Conservation (phyloP, 2,797 vertebrate species). For the Galagoides demidoff region DNA sequence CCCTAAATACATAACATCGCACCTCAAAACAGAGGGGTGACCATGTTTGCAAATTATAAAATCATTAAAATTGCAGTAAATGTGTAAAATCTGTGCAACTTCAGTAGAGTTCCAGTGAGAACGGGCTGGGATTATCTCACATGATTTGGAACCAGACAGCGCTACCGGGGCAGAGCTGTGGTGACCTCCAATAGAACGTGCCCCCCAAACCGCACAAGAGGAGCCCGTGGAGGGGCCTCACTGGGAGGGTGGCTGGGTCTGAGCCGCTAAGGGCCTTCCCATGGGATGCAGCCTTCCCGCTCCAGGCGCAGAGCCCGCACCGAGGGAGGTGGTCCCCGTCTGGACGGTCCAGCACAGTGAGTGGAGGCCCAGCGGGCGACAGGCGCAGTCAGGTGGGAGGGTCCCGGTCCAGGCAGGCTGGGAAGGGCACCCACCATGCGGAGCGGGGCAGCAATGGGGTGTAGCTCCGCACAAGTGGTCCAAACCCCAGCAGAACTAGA, state of each 20-base stretch:
- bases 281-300: not conserved
- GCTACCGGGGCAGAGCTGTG: not conserved
- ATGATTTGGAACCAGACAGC: not conserved
- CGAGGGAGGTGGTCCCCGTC: too few relatives aligned
- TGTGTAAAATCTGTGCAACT: not conserved
- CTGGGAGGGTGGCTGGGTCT: not conserved
- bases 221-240: too few relatives aligned
- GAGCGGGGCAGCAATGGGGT: not conserved
- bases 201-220: too few relatives aligned
- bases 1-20: not conserved
- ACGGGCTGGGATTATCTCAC: not conserved
- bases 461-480: not conserved
- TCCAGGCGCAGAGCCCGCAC: too few relatives aligned
- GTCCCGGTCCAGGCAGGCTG: not conserved
- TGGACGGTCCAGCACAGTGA: not conserved
- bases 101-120: not conserved
- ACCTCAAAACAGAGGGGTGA: not conserved
- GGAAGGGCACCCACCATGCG: not conserved
- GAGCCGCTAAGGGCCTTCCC: not conserved
- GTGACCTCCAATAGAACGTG: not conserved
- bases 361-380: not conserved
- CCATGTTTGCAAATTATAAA: not conserved
- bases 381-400: not conserved
- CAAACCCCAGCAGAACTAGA: not conserved
- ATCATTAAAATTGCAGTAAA: not conserved